These are phyloP conservation scores for Laupala kohalensis DNA, from an alignment of 1,140 invertebrate species.

Conservation along the genomic window DNA sequence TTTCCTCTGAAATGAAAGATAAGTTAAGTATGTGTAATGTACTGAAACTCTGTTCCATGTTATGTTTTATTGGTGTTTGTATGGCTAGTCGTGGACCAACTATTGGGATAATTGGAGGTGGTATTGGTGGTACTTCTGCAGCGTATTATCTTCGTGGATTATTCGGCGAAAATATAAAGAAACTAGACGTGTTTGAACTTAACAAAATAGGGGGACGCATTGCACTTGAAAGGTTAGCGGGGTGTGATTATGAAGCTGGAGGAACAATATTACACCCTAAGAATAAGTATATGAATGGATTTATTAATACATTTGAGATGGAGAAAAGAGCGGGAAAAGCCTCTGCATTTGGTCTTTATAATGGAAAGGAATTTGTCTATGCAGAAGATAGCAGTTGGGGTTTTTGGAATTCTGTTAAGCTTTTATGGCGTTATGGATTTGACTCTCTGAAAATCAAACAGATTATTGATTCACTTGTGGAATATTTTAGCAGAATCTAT, in stretches of 20 bases:
- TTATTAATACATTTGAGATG: constrained; percentile 35
- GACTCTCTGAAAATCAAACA: constrained; percentile 31
- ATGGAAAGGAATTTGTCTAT: constrained; percentile 39
- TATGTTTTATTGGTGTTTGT: no score
- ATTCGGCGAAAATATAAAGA: constrained; percentile 30
- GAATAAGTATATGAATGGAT: constrained; percentile 45
- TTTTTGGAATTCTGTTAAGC: constrained; percentile 29
- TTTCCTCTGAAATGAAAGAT: no score
- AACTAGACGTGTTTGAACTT: constrained; percentile 40
- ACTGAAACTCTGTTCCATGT: no score
- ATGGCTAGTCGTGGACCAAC: no score
- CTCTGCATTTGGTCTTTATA: constrained; percentile 33
- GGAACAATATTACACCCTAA: constrained; percentile 42
- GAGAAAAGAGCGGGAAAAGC: constrained; percentile 15
- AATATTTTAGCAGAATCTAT: constrained; percentile 42
- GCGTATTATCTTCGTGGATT: constrained; percentile 42
- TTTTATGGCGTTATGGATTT: constrained; percentile 43
- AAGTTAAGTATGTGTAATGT: no score
- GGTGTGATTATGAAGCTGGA: constrained; percentile 41
- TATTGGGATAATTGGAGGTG: constrained; percentile 50
- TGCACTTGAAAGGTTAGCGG: constrained; percentile 32
- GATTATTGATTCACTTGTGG: constrained; percentile 27
- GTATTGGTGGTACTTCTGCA: constrained; percentile 45
- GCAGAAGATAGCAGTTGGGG: constrained; percentile 31
- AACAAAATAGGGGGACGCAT: constrained; percentile 43